phyloP scores from a whole-genome alignment of 2,888 invertebrate species.

The Cactoblastis cactorum region DNA sequence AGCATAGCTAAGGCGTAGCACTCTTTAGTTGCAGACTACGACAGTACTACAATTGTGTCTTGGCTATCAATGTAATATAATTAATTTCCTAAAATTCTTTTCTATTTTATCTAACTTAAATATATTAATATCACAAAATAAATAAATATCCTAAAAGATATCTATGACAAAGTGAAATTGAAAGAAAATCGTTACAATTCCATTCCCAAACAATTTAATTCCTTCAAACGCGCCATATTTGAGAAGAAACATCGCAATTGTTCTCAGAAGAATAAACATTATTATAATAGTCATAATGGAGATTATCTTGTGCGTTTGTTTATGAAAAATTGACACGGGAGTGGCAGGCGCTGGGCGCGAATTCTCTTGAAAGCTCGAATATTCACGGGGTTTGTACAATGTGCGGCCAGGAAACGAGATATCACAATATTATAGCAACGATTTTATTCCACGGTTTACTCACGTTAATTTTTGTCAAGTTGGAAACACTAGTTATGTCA shows the following conservation, averaged over 20 bases:
- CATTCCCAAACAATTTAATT: neutral
- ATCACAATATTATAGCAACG: neutral
- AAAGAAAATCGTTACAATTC: neutral
- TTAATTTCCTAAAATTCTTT: too few species aligned
- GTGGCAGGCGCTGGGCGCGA: constrained; percentile 8
- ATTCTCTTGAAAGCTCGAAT: constrained; percentile 9
- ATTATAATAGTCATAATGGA: constrained; percentile 9
- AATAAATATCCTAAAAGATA: too few species aligned
- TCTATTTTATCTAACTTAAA: too few species aligned
- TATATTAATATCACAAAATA: too few species aligned
- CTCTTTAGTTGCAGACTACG: too few species aligned
- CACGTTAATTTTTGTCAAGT: too few species aligned
- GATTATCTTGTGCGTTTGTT: constrained; percentile 11
- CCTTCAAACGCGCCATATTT: neutral
- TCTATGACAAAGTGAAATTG: neutral
- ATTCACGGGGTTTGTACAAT: constrained; percentile 4
- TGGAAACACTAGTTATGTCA: too few species aligned
- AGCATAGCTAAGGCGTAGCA: too few species aligned
- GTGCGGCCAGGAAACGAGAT: neutral
- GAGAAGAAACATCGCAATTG: neutral
- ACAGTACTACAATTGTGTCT: too few species aligned
- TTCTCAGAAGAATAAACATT: constrained; percentile 7
- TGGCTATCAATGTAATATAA: too few species aligned
- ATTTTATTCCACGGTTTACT: too few species aligned
- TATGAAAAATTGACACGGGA: constrained; percentile 11